Evolutionary conservation across 2,797 vertebrate genomes (phyloP).

Genomic region (Pseudochirops cupreus): DNA sequence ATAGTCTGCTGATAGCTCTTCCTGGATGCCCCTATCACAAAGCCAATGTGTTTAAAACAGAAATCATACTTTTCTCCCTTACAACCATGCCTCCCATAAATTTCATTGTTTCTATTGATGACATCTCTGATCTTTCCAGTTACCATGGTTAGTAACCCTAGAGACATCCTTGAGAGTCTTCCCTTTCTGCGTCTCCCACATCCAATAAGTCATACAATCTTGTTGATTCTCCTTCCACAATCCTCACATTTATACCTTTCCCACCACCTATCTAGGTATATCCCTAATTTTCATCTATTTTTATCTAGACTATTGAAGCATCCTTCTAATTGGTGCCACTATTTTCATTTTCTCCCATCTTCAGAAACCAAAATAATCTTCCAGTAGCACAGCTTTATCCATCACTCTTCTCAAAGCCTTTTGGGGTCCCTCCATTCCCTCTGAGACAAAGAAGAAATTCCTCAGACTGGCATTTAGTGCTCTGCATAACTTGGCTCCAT

Average conservation of each 20-base stretch:
- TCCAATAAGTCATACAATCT: background rate
- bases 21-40: background rate
- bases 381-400: background rate
- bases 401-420: background rate
- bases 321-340: background rate
- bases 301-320: background rate
- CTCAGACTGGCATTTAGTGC: background rate
- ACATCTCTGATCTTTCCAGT: background rate
- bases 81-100: background rate
- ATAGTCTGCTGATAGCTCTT: background rate
- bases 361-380: background rate
- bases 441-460: background rate
- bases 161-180: no score
- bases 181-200: background rate
- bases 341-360: background rate
- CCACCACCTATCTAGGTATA: background rate
- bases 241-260: background rate
- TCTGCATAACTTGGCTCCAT: background rate
- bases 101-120: background rate
- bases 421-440: background rate
- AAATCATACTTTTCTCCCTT: background rate
- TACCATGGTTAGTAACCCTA: no score
- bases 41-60: background rate
- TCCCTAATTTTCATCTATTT: background rate
- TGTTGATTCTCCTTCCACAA: background rate